A percentile compares a stretch with the other conserved stretches of the same genome.
Conservation (phyloP, 2,113 vertebrate genomes). For the Thymallus thymallus region DNA sequence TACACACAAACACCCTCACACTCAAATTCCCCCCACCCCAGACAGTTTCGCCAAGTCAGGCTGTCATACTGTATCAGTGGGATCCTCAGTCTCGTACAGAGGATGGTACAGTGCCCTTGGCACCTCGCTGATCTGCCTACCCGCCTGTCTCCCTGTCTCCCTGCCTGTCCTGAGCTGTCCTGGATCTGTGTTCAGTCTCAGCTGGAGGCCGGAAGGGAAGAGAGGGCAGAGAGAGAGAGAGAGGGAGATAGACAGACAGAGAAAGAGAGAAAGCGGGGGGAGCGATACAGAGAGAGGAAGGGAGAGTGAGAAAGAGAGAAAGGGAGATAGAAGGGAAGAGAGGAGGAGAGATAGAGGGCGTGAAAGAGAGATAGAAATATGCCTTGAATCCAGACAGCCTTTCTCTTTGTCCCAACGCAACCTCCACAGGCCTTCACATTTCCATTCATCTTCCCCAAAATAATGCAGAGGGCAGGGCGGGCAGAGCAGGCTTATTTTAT, state of each 20-base stretch:
- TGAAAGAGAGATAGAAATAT: background rate
- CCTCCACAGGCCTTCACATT: slow-evolving; percentile 17
- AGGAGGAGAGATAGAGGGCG: background rate
- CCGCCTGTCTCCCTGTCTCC: slow-evolving; percentile 16
- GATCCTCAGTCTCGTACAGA: background rate
- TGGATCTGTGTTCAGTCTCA: background rate
- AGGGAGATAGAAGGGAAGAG: background rate
- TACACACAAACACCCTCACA: background rate
- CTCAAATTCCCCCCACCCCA: background rate
- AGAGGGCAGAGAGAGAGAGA: background rate
- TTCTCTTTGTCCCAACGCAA: background rate
- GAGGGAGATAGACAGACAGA: background rate
- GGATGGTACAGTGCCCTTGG: background rate
- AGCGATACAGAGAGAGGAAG: background rate
- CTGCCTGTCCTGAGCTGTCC: background rate
- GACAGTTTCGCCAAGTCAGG: background rate
- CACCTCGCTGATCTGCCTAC: background rate
- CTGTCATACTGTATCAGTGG: background rate
- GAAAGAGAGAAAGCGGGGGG: too few species aligned
- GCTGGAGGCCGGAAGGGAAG: background rate
- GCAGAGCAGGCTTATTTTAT: background rate
- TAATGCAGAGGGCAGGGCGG: background rate
- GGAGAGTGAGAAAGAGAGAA: background rate
- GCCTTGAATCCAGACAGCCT: slow-evolving; percentile 24
- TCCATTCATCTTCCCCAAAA: slow-evolving; percentile 20